Percentiles rank a stretch among this genome's conserved stretches.
Evolutionary conservation across 2,888 invertebrate species (phyloP).

Genomic region (Lamellibrachia columna): DNA sequence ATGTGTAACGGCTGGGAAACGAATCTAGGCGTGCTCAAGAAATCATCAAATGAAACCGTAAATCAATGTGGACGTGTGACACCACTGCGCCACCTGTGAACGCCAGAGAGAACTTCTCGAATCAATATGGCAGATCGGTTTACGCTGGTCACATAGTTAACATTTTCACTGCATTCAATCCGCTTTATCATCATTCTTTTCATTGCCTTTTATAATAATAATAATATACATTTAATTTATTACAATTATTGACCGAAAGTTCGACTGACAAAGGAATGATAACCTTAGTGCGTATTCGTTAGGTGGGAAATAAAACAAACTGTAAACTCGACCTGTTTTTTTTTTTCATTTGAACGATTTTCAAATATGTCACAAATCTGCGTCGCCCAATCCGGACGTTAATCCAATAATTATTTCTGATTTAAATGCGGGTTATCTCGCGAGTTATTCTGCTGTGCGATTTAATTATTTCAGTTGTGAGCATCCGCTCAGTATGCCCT

Average conservation of each 20-base stretch:
- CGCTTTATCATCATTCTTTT: not conserved
- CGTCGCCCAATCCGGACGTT: not conserved
- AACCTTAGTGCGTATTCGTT: too few relatives aligned
- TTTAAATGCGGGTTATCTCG: not conserved
- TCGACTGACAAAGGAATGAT: not conserved
- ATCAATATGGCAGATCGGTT: not conserved
- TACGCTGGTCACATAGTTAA: not conserved
- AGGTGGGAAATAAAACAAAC: too few relatives aligned
- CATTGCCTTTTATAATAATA: not conserved
- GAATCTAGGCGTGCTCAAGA: not conserved
- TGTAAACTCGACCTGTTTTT: not conserved
- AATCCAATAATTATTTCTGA: not conserved
- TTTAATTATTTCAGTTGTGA: not conserved
- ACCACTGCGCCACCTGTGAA: not conserved
- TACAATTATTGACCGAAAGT: not conserved
- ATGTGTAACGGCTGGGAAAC: not conserved
- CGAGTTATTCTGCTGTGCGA: too few relatives aligned
- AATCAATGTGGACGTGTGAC: not conserved
- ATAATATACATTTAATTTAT: too few relatives aligned
- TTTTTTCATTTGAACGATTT: not conserved
- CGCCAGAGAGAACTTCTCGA: not conserved
- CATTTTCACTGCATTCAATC: not conserved
- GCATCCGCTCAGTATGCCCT: not conserved
- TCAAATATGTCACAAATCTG: not conserved
- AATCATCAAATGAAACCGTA: not conserved